These are phyloP conservation scores for Zonitis immaculata DNA, from an alignment of 2,888 invertebrate species.

Conservation along the genomic window DNA sequence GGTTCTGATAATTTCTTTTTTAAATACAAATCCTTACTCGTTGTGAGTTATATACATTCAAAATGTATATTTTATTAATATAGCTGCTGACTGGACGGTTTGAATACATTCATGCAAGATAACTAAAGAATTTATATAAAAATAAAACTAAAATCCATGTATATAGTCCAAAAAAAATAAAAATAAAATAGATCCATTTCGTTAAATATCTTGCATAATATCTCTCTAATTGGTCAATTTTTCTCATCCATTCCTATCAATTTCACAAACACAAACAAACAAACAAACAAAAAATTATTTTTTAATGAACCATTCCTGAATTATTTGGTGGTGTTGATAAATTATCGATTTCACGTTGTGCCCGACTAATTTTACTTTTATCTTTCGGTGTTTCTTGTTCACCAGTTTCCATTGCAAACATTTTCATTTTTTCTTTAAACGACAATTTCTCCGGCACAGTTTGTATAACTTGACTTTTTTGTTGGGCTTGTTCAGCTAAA, in stretches of 20 bases:
- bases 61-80: not conserved
- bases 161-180: not conserved
- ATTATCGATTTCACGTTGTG: conserved; percentile 89
- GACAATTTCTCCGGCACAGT: conserved; percentile 87
- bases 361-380: conserved; percentile 92
- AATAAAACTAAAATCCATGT: not conserved
- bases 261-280: no score
- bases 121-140: not conserved
- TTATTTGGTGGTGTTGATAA: conserved; percentile 50
- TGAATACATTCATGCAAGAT: conserved; percentile 27
- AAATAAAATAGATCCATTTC: not conserved
- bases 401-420: conserved; percentile 97
- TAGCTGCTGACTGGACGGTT: conserved; percentile 36
- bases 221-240: conserved; percentile 9
- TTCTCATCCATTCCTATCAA: no score
- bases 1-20: conserved; percentile 23
- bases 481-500: conserved; percentile 69
- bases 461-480: conserved; percentile 59
- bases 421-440: conserved; percentile 99
- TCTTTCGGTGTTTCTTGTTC: conserved; percentile 90
- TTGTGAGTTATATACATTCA: conserved; percentile 21
- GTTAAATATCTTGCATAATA: conserved; percentile 17
- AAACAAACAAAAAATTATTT: no score
- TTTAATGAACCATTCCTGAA: conserved; percentile 38
- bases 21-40: conserved; percentile 14